Conservation (phyloP, 2,888 invertebrate genomes). For the Rhagium mordax region DNA sequence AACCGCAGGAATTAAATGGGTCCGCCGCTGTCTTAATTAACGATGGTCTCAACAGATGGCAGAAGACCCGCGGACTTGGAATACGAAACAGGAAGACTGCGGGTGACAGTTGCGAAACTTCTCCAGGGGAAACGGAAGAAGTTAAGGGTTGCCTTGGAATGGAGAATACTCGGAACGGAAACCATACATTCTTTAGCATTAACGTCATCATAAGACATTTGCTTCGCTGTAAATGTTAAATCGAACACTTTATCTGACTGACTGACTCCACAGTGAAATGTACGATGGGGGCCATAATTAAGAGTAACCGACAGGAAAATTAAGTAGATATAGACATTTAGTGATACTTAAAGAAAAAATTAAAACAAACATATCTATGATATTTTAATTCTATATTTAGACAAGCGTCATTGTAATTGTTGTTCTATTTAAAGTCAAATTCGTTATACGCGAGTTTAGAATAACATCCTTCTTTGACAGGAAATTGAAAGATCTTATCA, state of each 20-base stretch:
- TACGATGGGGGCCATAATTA: not conserved
- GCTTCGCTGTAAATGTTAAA: not conserved
- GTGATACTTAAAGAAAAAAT: too few species aligned
- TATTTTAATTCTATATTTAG: too few species aligned
- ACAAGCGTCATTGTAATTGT: too few species aligned
- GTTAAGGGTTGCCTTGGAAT: slow-evolving; percentile 39
- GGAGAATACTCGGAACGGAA: slow-evolving; percentile 39
- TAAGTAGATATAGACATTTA: not conserved
- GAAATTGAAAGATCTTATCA: not conserved
- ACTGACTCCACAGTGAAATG: not conserved
- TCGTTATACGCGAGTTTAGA: too few species aligned
- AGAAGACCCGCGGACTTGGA: slow-evolving; percentile 33
- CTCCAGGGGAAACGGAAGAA: slow-evolving; percentile 41
- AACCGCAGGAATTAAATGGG: too few species aligned
- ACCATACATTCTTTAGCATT: slow-evolving; percentile 42
- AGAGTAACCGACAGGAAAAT: not conserved
- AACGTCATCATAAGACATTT: slow-evolving; percentile 23
- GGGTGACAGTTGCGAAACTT: slow-evolving; percentile 42
- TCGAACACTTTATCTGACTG: slow-evolving; percentile 1
- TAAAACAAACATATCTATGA: too few species aligned
- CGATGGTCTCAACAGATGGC: slow-evolving; percentile 38
- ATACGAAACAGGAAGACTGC: slow-evolving; percentile 37
- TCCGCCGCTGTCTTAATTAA: slow-evolving; percentile 22
- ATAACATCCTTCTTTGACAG: not conserved
- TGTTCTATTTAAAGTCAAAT: too few species aligned